A percentile compares a stretch with the other conserved stretches of the same genome.
phyloP scores from a whole-genome alignment of 2,888 invertebrate genomes.

The Crocallis elinguaria region DNA sequence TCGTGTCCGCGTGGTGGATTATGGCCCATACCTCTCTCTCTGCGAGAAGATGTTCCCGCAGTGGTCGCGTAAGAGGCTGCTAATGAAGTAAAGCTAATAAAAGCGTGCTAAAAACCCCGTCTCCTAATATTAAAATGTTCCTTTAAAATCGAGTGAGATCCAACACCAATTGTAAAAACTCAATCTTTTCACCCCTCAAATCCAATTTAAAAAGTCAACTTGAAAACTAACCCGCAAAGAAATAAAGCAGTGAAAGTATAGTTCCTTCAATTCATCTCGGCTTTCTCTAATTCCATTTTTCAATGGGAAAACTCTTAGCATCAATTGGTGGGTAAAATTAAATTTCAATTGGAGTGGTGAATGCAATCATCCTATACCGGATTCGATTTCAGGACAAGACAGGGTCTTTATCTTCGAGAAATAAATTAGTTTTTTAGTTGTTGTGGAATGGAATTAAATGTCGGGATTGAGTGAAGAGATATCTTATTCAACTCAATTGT shows the following conservation, averaged over 20 bases:
- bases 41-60: too few relatives aligned
- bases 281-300: constrained; percentile 31
- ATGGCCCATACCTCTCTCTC: too few relatives aligned
- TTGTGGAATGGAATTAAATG: constrained; percentile 21
- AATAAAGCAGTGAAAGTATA: constrained; percentile 14
- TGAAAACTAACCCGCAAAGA: not conserved
- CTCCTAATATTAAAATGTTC: too few relatives aligned
- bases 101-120: too few relatives aligned
- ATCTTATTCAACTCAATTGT: not conserved
- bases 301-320: constrained; percentile 25
- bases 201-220: not conserved
- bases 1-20: too few relatives aligned
- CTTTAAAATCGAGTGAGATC: not conserved
- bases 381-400: constrained; percentile 18
- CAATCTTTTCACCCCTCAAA: not conserved
- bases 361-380: constrained; percentile 28
- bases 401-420: constrained; percentile 20
- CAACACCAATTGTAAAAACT: not conserved
- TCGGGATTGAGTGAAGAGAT: not conserved
- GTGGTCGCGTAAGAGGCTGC: too few relatives aligned
- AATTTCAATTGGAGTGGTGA: constrained; percentile 28
- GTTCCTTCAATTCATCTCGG: constrained; percentile 14
- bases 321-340: constrained; percentile 34
- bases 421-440: constrained; percentile 34
- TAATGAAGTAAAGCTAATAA: not conserved